These are phyloP conservation scores for Elymnias hypermnestra DNA, from an alignment of 1,140 invertebrate species.

Conservation along the genomic window DNA sequence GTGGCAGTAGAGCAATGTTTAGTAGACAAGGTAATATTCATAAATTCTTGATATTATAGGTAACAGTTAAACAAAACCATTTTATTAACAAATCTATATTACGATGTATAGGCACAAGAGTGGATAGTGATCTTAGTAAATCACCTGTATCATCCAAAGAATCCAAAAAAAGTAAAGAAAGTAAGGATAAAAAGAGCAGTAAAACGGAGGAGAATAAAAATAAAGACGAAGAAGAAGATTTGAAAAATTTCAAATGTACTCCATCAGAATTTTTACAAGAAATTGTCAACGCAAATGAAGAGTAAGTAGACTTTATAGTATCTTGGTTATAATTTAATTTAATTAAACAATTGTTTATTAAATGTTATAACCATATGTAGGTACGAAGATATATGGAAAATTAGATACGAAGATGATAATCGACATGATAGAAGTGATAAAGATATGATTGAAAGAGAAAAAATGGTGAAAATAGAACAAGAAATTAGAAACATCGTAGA, in stretches of 20 bases:
- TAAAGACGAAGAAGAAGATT: conserved; percentile 78
- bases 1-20: conserved; percentile 89
- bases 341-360: conserved; percentile 1
- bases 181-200: conserved; percentile 63
- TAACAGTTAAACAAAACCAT: too few species aligned
- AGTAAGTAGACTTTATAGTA: conserved; percentile 64
- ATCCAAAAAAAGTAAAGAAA: conserved; percentile 84
- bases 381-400: too few species aligned
- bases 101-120: conserved; percentile 77
- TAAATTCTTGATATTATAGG: too few species aligned
- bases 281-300: conserved; percentile 78
- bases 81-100: too few species aligned
- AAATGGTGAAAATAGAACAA: conserved; percentile 88
- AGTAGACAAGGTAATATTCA: conserved; percentile 81
- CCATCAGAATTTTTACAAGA: conserved; percentile 78
- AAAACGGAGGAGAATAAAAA: conserved; percentile 74
- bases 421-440: conserved; percentile 79
- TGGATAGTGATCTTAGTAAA: conserved; percentile 86
- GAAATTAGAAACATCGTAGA: conserved; percentile 91
- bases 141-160: conserved; percentile 86
- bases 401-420: too few species aligned
- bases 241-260: conserved; percentile 74
- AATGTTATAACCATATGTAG: too few species aligned
- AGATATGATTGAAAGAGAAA: conserved; percentile 89
- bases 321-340: conserved; percentile 1